Conservation (phyloP, 2,113 vertebrate genomes). For the Pseudonaja textilis region DNA sequence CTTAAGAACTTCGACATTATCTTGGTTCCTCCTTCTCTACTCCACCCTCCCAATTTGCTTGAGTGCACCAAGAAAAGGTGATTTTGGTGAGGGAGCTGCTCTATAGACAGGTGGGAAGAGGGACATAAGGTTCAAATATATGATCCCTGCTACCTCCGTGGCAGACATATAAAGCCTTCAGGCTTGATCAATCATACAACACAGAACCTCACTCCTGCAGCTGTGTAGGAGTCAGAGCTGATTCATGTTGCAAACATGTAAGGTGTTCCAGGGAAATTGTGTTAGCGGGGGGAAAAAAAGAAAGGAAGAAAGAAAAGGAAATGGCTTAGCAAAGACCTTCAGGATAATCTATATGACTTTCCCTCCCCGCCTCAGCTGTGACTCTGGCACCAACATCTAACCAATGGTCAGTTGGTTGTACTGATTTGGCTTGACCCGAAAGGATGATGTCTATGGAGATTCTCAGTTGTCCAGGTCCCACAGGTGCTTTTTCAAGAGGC, state of each 20-base stretch:
- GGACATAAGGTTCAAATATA: neutral
- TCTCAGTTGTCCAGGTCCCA: neutral
- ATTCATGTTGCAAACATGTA: neutral
- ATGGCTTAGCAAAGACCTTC: neutral
- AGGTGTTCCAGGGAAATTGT: neutral
- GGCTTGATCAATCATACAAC: neutral
- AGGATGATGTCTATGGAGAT: neutral
- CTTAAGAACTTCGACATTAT: neutral
- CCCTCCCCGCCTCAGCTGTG: accelerated
- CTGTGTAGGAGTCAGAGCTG: too few species aligned
- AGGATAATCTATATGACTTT: neutral
- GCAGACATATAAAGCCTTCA: neutral
- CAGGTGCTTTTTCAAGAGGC: neutral
- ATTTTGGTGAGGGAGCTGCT: neutral
- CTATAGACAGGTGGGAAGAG: neutral
- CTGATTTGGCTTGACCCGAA: neutral
- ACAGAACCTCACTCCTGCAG: neutral
- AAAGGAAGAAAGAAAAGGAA: neutral
- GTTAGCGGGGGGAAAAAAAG: neutral
- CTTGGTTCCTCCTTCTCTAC: neutral
- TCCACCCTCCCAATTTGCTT: neutral
- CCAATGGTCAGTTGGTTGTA: neutral
- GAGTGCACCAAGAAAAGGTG: neutral
- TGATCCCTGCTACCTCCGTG: neutral
- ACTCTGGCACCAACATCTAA: neutral